Conservation (phyloP, 1,140 invertebrate species). For the Lordiphosa collinella region DNA sequence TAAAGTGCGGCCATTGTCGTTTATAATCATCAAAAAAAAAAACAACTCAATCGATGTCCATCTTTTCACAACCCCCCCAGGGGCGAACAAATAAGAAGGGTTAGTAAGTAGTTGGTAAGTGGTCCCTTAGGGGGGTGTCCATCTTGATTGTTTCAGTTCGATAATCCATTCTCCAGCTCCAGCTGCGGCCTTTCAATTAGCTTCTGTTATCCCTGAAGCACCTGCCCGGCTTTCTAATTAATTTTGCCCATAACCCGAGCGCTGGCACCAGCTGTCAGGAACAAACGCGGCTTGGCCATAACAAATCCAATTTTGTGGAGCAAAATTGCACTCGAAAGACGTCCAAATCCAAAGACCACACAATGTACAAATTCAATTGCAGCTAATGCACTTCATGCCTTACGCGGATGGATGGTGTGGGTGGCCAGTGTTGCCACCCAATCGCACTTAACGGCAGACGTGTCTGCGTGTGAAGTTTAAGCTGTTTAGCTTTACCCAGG, state of each 20-base stretch:
- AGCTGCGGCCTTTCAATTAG: slow-evolving; percentile 60
- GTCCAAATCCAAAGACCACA: slow-evolving; percentile 13
- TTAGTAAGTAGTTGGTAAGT: slow-evolving; percentile 21
- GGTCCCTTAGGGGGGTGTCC: slow-evolving; percentile 11
- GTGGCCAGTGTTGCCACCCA: not conserved
- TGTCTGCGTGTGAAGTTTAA: slow-evolving; percentile 68
- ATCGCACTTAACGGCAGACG: slow-evolving; percentile 55
- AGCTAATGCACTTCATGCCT: slow-evolving; percentile 62
- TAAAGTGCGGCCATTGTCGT: slow-evolving; percentile 76
- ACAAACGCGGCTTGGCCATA: slow-evolving; percentile 28
- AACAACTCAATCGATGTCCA: not conserved
- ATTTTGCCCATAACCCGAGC: slow-evolving; percentile 18
- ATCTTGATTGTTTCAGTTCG: slow-evolving; percentile 1
- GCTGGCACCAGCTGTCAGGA: slow-evolving; percentile 26
- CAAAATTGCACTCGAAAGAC: slow-evolving; percentile 45
- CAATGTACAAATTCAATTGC: slow-evolving; percentile 69
- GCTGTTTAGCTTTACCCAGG: slow-evolving; percentile 39
- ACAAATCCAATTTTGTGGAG: slow-evolving; percentile 39
- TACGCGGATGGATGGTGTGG: slow-evolving; percentile 7
- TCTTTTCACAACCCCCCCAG: slow-evolving; percentile 1
- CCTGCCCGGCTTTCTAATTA: slow-evolving; percentile 57
- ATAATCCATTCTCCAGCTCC: slow-evolving; percentile 8
- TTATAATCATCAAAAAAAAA: slow-evolving; percentile 70
- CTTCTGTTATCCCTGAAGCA: slow-evolving; percentile 25
- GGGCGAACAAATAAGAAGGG: slow-evolving; percentile 3